phyloP scores from a whole-genome alignment of 2,797 vertebrate genomes.

The Neostethus bicornis region DNA sequence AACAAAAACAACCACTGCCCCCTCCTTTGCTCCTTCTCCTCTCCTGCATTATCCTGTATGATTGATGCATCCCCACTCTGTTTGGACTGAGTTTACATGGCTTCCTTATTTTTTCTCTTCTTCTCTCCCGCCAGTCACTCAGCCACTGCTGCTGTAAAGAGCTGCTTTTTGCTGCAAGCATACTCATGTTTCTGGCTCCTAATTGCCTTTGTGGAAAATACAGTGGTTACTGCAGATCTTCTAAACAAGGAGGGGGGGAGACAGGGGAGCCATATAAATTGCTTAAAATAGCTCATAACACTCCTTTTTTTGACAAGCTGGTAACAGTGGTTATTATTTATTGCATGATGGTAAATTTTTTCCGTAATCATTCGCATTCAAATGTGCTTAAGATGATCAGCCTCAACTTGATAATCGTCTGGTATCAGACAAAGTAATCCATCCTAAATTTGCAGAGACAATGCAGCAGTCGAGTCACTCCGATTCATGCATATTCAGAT shows the following conservation, averaged over 20 bases:
- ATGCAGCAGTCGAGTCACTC: constrained; percentile 24
- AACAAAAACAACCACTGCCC: no score
- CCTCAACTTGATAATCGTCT: constrained; percentile 39
- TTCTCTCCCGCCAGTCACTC: constrained; percentile 40
- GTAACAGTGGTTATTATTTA: constrained; percentile 13
- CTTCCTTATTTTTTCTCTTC: constrained; percentile 30
- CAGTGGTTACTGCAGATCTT: constrained; percentile 63
- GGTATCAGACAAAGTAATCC: constrained; percentile 49
- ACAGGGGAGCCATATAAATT: constrained; percentile 34
- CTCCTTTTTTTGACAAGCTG: constrained; percentile 2
- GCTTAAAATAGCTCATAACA: constrained; percentile 34
- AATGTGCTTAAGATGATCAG: constrained; percentile 14
- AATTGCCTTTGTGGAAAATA: constrained; percentile 78
- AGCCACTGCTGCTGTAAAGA: constrained; percentile 34
- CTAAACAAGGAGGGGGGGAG: constrained; percentile 9
- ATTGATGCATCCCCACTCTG: constrained; percentile 83
- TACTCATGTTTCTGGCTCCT: constrained; percentile 73
- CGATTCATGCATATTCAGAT: constrained; percentile 34
- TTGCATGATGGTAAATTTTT: constrained; percentile 12
- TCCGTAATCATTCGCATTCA: constrained; percentile 20
- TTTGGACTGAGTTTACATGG: constrained; percentile 68
- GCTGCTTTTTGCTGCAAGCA: constrained; percentile 58
- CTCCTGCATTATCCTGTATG: constrained; percentile 44
- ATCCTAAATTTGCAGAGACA: constrained; percentile 56
- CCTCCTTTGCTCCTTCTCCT: no score